Conservation (phyloP, 2,113 vertebrate genomes). For the Elgaria multicarinata region DNA sequence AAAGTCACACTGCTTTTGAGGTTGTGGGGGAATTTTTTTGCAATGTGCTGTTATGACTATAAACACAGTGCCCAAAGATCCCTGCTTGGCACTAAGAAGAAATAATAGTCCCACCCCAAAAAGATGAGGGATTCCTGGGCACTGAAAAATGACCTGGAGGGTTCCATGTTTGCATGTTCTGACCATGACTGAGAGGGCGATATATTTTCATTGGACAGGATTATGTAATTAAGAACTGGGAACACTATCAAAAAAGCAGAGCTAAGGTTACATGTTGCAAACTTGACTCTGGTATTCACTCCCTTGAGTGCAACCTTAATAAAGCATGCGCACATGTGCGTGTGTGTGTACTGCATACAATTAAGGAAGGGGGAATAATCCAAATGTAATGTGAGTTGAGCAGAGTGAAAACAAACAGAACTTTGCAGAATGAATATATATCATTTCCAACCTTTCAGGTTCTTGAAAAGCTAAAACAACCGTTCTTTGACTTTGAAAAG, state of each 20-base stretch:
- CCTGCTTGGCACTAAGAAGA: conserved; percentile 10
- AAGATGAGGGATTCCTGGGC: conserved; percentile 8
- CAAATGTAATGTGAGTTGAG: conserved; percentile 24
- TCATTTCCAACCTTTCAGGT: not conserved
- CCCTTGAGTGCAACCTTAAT: conserved; percentile 36
- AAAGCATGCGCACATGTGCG: conserved; percentile 3
- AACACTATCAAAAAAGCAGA: conserved; percentile 28
- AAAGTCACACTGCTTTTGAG: not conserved
- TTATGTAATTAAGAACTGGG: conserved; percentile 28
- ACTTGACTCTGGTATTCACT: conserved; percentile 27
- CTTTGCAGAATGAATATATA: conserved; percentile 12
- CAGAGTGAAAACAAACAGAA: conserved; percentile 37
- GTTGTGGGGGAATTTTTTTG: not conserved
- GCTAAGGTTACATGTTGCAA: conserved; percentile 41
- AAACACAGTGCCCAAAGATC: conserved; percentile 1
- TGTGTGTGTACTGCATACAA: conserved; percentile 6
- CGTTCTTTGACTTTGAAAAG: not conserved
- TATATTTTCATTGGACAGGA: conserved; percentile 42
- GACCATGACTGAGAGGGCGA: conserved; percentile 22
- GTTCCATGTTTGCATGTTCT: conserved; percentile 18
- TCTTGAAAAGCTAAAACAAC: not conserved
- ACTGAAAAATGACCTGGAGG: not conserved
- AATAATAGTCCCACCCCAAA: conserved; percentile 18
- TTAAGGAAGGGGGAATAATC: conserved; percentile 4
- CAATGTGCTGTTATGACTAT: conserved; percentile 8